phyloP scores from a whole-genome alignment of 2,797 vertebrate species.

The Moxostoma hubbsi region DNA sequence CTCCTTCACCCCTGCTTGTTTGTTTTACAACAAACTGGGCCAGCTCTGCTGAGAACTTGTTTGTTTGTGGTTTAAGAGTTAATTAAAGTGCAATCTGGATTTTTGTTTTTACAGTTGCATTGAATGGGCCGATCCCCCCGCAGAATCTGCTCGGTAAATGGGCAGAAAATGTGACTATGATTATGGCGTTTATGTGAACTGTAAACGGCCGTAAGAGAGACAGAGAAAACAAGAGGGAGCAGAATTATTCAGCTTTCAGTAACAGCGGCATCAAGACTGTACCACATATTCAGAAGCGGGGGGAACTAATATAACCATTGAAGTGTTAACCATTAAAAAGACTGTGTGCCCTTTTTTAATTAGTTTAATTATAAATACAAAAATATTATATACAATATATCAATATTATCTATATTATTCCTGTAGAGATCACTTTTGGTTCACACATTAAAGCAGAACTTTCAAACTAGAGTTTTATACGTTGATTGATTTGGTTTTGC shows the following conservation, averaged over 20 bases:
- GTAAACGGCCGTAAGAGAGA: slow-evolving; percentile 69
- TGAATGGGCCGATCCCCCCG: slow-evolving; percentile 61
- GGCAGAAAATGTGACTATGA: slow-evolving; percentile 68
- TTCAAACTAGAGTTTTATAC: background rate
- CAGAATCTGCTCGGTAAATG: slow-evolving; percentile 52
- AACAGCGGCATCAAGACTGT: slow-evolving; percentile 6
- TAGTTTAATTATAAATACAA: background rate
- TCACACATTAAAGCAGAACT: background rate
- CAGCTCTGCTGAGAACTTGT: slow-evolving; percentile 77
- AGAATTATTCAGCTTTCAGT: slow-evolving; percentile 51
- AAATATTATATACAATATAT: background rate
- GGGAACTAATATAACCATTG: too few species aligned
- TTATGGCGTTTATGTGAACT: slow-evolving; percentile 72
- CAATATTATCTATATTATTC: background rate
- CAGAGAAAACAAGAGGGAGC: slow-evolving; percentile 67
- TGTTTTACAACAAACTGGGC: slow-evolving; percentile 80
- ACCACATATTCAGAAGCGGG: too few species aligned
- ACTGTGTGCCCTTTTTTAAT: background rate
- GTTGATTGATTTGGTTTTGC: background rate
- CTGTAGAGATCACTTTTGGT: background rate
- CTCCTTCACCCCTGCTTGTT: slow-evolving; percentile 78
- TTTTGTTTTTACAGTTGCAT: slow-evolving; percentile 79
- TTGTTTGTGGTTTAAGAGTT: slow-evolving; percentile 80
- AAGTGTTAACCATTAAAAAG: too few species aligned
- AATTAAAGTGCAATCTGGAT: slow-evolving; percentile 79